phyloP scores from a whole-genome alignment of 1,140 invertebrate genomes.

The Littorina saxatilis region DNA sequence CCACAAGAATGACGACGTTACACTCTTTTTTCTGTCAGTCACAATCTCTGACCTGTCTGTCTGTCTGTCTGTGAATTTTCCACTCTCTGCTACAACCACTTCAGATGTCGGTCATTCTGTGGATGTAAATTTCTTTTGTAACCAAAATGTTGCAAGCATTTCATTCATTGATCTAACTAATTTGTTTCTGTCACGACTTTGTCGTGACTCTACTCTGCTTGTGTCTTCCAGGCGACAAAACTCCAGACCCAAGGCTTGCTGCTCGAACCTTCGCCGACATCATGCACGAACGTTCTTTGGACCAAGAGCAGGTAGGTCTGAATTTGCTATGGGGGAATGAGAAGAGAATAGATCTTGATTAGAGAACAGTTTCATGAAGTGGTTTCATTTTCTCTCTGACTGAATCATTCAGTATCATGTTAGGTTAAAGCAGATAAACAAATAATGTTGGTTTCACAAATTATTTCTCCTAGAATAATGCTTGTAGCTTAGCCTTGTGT shows the following conservation, averaged over 20 bases:
- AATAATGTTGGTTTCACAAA: too few species aligned
- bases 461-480: too few species aligned
- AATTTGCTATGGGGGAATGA: too few species aligned
- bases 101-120: constrained; percentile 6
- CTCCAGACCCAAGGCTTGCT: constrained; percentile 86
- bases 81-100: not conserved
- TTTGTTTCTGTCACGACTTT: constrained; percentile 64
- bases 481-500: too few species aligned
- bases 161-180: constrained; percentile 26
- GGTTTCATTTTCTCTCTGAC: too few species aligned
- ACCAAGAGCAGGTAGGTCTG: constrained; percentile 69
- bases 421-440: too few species aligned
- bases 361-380: too few species aligned
- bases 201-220: constrained; percentile 72
- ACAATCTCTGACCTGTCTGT: not conserved
- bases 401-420: too few species aligned
- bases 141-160: not conserved
- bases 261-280: constrained; percentile 95
- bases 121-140: not conserved
- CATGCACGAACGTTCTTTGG: constrained; percentile 94
- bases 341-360: too few species aligned
- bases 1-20: constrained; percentile 22
- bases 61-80: too few species aligned
- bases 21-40: constrained; percentile 5
- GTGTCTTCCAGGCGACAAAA: constrained; percentile 93